Conservation (phyloP, 1,140 invertebrate species). For the Drosophila persimilis region DNA sequence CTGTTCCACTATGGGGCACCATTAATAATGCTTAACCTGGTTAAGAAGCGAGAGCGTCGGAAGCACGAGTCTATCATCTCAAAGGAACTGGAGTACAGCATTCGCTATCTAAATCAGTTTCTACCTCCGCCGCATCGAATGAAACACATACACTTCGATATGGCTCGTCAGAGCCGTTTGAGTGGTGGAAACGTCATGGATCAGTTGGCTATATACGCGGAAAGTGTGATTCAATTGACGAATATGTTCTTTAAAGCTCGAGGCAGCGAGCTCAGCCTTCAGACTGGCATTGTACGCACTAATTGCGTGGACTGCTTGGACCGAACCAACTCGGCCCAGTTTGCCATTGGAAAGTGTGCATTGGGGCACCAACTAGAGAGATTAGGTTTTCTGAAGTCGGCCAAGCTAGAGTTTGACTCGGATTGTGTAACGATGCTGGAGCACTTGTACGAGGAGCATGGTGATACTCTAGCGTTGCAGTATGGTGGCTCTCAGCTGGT, state of each 20-base stretch:
- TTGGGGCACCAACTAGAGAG: constrained; percentile 94
- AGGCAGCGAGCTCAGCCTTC: constrained; percentile 84
- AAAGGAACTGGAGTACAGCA: constrained; percentile 91
- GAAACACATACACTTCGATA: constrained; percentile 98
- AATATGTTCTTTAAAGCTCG: constrained; percentile 90
- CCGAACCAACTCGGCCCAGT: constrained; percentile 99
- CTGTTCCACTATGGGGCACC: constrained; percentile 95
- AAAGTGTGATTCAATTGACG: constrained; percentile 92
- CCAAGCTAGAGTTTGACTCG: constrained; percentile 96
- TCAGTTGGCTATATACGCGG: constrained; percentile 94
- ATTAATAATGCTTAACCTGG: constrained; percentile 96
- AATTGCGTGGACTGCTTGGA: constrained; percentile 99
- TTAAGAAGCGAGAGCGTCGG: constrained; percentile 97
- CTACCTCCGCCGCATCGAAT: constrained; percentile 93
- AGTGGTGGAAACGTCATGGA: constrained; percentile 82
- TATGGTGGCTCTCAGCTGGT: constrained; percentile 99
- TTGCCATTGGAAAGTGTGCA: constrained; percentile 98
- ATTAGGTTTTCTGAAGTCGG: constrained; percentile 92
- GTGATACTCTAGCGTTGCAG: constrained; percentile 98
- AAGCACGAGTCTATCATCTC: constrained; percentile 96
- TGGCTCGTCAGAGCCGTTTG: constrained; percentile 90
- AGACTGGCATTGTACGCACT: constrained; percentile 97
- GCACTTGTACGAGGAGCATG: constrained; percentile 99
- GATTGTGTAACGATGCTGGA: constrained; percentile 97
- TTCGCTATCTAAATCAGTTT: constrained; percentile 99